Base-by-base conservation (phyloP, 2,888 invertebrate species). In the Ophion ventricosus region DNA sequence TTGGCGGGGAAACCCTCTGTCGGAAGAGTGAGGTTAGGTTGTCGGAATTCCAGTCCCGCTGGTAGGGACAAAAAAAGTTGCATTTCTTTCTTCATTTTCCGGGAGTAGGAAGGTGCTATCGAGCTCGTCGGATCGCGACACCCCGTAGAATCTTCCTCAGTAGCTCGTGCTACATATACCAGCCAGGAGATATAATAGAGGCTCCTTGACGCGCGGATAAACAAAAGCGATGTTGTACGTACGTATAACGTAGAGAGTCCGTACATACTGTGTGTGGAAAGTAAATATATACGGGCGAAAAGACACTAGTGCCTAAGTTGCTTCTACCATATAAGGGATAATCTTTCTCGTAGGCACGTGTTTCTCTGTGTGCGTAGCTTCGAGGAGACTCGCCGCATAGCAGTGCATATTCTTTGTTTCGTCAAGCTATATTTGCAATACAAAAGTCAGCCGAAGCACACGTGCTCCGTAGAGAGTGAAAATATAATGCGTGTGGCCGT, bases 361-460 rank as follows among this genome's bases (percentile, higher is more conserved):
- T 11, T 11, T 0, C 8, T 7, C 49, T 49, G 17, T 49, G 29
- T 35, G 61, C 54, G 35, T 26, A 29, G 49, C 14, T 63, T 10
- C 17, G 63, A 70, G 70, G 63, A 70, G 70, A 29, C 76, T 57
- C 69, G 73, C 35, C 61, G 20, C 49, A 5, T 54, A 49, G 14
- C 67, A 29, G 57, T 67, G 59, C 57, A 84, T 57, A 57, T 84
- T 81, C 84, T 81, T 84, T 84, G 84, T 84, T 78, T 81, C 64
- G 29, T 61, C 77, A 66, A 54, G 69, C 70, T 67, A 56, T 56
- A 82, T 82, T 82, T 49, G 72, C 77, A 26, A 59, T 63, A 54
- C 63, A 72, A 61, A 69, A 79, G 70, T 78, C 84, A 84, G 70
- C 66, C 78, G 66, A 29, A 25, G 81, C 70, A 66, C 84, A 84